Evolutionary conservation across 1,140 invertebrate species (phyloP), one percentile per base, ranked within the genome.

Genomic region (Acromyrmex charruanus): DNA sequence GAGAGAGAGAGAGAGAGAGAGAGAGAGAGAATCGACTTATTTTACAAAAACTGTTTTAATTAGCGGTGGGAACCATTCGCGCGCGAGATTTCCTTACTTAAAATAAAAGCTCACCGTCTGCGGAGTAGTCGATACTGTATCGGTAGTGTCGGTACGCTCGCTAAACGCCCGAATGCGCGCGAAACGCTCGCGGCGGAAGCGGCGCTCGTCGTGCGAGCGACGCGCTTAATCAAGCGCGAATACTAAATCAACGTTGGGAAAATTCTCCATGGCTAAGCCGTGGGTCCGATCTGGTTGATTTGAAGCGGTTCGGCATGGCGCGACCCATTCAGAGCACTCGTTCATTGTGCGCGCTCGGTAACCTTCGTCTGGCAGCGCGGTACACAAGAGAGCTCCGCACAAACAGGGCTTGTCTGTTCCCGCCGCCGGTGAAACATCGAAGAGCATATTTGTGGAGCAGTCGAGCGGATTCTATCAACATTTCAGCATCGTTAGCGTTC

Each of bases 401-500:
- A 91, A 88, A 91, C 87, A 90, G 65, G 75, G 49, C 87, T 74
- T 74, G 75, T 59, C 53, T 53, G 31, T 16, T n/a, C 44, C 51
- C 44, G 51, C 63, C 44, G 66, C 53, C 79, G 79, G 75, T 79
- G 86, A 74, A 90, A 91, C 87, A 85, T 79, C 84, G 86, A 88
- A 88, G 87, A 89, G 87, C 85, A 92, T 92, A 92, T 93, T 93
- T 92, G 90, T 91, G 71, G 88, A 93, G 69, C 88, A 89, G 87
- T 92, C 88, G 89, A 90, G 88, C 85, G 89, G 90, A 85, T 89
- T 88, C 87, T 88, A 85, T 81, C 89, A 92, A 92, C 91, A 91
- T 91, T 93, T 93, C 89, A 77, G 89, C 77, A 91, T 90, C 91
- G 89, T 92, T 92, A 90, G 87, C 91, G 89, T 93, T 92, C 92